phyloP scores from a whole-genome alignment of 2,797 vertebrate genomes.

The Acipenser oxyrinchus region DNA sequence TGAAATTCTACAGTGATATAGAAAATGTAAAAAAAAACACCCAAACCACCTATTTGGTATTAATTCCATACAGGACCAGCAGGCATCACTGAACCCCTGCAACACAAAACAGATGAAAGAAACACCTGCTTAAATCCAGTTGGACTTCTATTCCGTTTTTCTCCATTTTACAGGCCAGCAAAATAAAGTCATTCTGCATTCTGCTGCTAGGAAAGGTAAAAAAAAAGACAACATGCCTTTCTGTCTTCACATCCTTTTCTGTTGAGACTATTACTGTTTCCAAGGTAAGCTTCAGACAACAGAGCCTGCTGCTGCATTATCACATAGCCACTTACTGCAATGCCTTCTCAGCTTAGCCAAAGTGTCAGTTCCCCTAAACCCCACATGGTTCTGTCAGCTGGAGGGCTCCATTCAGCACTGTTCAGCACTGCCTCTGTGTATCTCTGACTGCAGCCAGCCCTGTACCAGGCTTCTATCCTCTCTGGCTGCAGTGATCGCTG shows the following conservation, averaged over 20 bases:
- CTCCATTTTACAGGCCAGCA: too few species aligned
- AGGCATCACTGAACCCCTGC: neutral
- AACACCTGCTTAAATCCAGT: neutral
- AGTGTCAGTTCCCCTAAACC: slow-evolving; percentile 29
- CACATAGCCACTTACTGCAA: slow-evolving; percentile 41
- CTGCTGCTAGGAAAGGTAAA: neutral
- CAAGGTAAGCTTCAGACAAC: neutral
- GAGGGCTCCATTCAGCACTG: slow-evolving; percentile 28
- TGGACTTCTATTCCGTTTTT: neutral
- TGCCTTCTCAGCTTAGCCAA: slow-evolving; percentile 26
- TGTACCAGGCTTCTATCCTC: slow-evolving; percentile 20
- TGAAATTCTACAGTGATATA: slow-evolving; percentile 13
- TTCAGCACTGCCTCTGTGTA: slow-evolving; percentile 30
- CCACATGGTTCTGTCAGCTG: slow-evolving; percentile 33
- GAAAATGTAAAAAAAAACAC: neutral
- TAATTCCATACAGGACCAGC: slow-evolving; percentile 3
- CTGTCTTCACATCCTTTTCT: slow-evolving; percentile 18
- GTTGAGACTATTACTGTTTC: slow-evolving; percentile 8
- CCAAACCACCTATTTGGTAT: slow-evolving; percentile 1
- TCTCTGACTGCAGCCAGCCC: slow-evolving; percentile 14
- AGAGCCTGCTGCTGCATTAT: slow-evolving; percentile 32
- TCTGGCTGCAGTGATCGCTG: slow-evolving; percentile 27
- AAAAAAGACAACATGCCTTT: slow-evolving; percentile 8
- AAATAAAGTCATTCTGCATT: neutral
- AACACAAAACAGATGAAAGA: neutral